Conservation (phyloP, 2,797 vertebrate genomes). For the Enteromius radiatus region DNA sequence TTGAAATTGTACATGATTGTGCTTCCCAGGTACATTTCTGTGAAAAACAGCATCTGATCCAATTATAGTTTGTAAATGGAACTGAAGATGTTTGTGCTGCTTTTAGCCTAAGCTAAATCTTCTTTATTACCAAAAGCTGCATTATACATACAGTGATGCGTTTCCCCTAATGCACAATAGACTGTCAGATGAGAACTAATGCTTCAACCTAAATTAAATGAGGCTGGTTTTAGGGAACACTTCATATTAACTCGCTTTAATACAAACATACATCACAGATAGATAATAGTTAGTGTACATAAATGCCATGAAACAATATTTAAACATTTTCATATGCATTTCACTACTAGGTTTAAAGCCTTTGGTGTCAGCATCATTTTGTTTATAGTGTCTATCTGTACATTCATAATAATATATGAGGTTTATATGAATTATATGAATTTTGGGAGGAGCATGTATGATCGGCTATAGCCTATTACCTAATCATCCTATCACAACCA, state of each 20-base stretch:
- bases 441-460: too few species aligned
- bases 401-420: not conserved
- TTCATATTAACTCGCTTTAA: not conserved
- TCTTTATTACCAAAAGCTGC: conserved; percentile 53
- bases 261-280: not conserved
- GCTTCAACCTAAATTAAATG: conserved; percentile 35
- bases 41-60: conserved; percentile 57
- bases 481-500: too few species aligned
- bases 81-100: conserved; percentile 55
- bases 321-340: not conserved
- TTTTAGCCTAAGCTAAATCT: conserved; percentile 56
- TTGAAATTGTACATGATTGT: conserved; percentile 55
- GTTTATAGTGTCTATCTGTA: not conserved
- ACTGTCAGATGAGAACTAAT: conserved; percentile 39
- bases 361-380: not conserved
- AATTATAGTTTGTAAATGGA: conserved; percentile 62
- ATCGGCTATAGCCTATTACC: too few species aligned
- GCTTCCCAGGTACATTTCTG: conserved; percentile 57
- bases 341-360: not conserved
- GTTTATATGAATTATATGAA: too few species aligned
- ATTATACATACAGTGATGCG: conserved; percentile 31
- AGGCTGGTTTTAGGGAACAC: conserved; percentile 9
- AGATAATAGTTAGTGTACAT: not conserved
- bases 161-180: conserved; percentile 42
- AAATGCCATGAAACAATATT: not conserved